These are phyloP conservation scores for Gastrophysa polygoni DNA, from an alignment of 2,888 invertebrate genomes.

Conservation along the genomic window DNA sequence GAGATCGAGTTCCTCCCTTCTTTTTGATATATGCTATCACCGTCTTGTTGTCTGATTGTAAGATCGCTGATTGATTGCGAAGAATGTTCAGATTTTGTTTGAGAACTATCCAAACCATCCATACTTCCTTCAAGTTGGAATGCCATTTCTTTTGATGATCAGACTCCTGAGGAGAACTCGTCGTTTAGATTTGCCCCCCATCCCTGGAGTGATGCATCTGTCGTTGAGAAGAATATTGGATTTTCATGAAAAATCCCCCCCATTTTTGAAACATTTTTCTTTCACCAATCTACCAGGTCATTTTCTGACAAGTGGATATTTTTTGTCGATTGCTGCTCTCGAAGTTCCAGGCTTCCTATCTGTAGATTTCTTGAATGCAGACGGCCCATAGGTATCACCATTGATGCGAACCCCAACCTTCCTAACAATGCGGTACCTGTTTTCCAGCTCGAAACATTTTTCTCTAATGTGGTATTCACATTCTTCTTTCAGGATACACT, in stretches of 20 bases:
- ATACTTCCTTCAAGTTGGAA: constrained; percentile 30
- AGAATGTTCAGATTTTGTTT: not conserved
- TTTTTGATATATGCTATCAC: constrained; percentile 24
- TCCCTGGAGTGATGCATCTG: too few relatives aligned
- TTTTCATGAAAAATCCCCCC: not conserved
- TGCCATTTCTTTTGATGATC: constrained; percentile 5
- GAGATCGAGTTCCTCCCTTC: constrained; percentile 23
- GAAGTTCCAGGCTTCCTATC: not conserved
- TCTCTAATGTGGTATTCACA: not conserved
- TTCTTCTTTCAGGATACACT: not conserved
- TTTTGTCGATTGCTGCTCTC: not conserved
- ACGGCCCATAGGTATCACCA: constrained; percentile 7
- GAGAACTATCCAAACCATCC: constrained; percentile 19
- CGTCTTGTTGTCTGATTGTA: constrained; percentile 16
- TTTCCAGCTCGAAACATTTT: constrained; percentile 3
- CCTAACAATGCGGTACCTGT: constrained; percentile 4
- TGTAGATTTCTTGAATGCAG: not conserved
- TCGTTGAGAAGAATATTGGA: not conserved
- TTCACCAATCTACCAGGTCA: not conserved
- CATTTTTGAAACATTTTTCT: not conserved
- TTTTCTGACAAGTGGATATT: not conserved
- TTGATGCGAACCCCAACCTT: constrained; percentile 10
- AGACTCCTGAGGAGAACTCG: constrained; percentile 8
- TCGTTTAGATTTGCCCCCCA: constrained; percentile 12
- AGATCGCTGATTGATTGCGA: constrained; percentile 3